Evolutionary conservation across 2,888 invertebrate genomes (phyloP).

Genomic region (Quadroppia sp.): DNA sequence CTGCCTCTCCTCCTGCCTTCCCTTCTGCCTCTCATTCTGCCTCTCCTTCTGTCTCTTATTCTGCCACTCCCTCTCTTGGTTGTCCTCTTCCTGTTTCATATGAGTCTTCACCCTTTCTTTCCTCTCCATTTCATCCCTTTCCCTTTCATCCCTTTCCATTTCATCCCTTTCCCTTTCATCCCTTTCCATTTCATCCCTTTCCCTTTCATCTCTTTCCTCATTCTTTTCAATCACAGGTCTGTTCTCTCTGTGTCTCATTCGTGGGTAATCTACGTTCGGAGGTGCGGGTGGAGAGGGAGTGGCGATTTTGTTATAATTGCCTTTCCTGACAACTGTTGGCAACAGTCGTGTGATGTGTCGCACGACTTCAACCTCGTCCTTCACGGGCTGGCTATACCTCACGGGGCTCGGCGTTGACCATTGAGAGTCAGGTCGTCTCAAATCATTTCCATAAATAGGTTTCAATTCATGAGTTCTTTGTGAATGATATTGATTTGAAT

Average conservation of each 20-base stretch:
- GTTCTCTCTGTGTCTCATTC: not conserved
- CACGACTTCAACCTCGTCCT: not conserved
- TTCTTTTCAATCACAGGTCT: not conserved
- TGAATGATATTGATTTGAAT: not conserved
- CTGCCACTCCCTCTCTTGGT: too few species aligned
- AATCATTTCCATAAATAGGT: slow-evolving; percentile 10
- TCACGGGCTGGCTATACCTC: not conserved
- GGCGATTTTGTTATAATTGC: not conserved
- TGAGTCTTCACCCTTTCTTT: too few species aligned
- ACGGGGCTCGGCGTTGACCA: too few species aligned
- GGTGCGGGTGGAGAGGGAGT: slow-evolving; percentile 16
- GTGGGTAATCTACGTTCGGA: not conserved
- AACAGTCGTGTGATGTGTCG: slow-evolving; percentile 21
- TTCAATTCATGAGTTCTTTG: slow-evolving; percentile 12
- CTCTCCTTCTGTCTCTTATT: too few species aligned
- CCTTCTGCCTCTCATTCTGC: too few species aligned
- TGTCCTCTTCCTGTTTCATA: too few species aligned
- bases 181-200: not conserved
- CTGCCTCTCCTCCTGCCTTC: too few species aligned
- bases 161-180: not conserved
- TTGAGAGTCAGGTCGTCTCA: not conserved
- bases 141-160: not conserved
- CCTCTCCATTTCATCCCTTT: too few species aligned
- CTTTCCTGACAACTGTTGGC: not conserved
- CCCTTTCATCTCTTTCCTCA: not conserved